A percentile compares a stretch with the other conserved stretches of the same genome.
phyloP scores from a whole-genome alignment of 2,113 vertebrate species.

The Oophaga pumilio region DNA sequence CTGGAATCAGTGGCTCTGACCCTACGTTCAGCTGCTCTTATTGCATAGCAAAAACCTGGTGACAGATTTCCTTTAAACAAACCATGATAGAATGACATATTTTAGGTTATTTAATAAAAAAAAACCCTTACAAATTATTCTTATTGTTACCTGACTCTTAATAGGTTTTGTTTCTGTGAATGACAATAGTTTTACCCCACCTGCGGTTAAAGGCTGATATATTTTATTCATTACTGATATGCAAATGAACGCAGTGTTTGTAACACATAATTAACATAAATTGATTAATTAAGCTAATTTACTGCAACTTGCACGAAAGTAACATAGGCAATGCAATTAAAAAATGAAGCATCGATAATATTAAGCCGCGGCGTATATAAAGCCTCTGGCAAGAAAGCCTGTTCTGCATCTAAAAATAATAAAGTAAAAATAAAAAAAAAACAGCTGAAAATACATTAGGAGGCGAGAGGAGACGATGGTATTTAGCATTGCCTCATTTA shows the following conservation, averaged over 20 bases:
- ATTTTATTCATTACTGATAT: constrained; percentile 33
- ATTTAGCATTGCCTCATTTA: constrained; percentile 6
- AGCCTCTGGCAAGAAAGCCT: constrained; percentile 15
- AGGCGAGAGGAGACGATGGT: neutral
- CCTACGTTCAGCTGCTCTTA: too few species aligned
- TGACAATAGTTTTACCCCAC: constrained; percentile 10
- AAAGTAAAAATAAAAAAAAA: constrained; percentile 2
- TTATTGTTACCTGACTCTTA: neutral
- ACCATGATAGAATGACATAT: too few species aligned
- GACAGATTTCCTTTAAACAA: too few species aligned
- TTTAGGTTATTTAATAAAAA: neutral
- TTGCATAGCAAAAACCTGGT: too few species aligned
- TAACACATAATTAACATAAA: constrained; percentile 52
- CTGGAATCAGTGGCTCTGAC: too few species aligned
- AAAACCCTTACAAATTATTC: neutral
- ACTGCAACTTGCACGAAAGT: constrained; percentile 25
- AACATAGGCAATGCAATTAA: constrained; percentile 44
- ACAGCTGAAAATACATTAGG: constrained; percentile 3
- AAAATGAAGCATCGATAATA: constrained; percentile 41
- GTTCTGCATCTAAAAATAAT: constrained; percentile 33
- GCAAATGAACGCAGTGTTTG: constrained; percentile 36
- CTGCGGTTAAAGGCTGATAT: constrained; percentile 24
- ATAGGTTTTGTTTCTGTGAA: neutral
- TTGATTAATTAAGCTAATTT: constrained; percentile 55
- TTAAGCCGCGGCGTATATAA: constrained; percentile 19